Evolutionary conservation across 2,797 vertebrate species (phyloP).

Genomic region (Martes flavigula): DNA sequence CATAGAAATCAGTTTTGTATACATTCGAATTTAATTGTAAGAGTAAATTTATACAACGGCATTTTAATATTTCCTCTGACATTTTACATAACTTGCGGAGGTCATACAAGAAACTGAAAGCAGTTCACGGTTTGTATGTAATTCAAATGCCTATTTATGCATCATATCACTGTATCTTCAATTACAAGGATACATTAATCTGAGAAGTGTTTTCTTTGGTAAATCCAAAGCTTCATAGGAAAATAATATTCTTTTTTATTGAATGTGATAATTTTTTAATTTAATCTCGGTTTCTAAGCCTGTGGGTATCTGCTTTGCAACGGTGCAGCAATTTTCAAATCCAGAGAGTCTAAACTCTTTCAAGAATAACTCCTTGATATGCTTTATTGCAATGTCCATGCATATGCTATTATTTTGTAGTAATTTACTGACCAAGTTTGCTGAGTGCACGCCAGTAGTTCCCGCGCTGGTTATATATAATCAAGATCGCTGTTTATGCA

Average conservation of each 20-base stretch:
- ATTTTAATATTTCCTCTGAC: neutral
- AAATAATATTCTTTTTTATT: neutral
- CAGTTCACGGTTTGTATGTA: neutral
- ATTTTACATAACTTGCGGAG: neutral
- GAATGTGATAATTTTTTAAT: neutral
- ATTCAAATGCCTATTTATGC: neutral
- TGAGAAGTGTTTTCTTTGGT: constrained; percentile 1
- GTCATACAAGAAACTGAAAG: neutral
- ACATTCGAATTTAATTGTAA: neutral
- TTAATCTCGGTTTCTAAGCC: constrained; percentile 13
- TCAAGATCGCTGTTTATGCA: neutral
- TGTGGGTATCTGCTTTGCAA: neutral
- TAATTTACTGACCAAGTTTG: neutral
- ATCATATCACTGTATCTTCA: neutral
- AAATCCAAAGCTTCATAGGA: neutral
- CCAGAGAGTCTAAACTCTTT: neutral
- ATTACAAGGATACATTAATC: neutral
- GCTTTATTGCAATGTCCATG: neutral
- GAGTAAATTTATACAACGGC: neutral
- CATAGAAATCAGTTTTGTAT: neutral
- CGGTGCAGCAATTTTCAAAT: neutral
- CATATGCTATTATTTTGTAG: neutral
- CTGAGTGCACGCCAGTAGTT: neutral
- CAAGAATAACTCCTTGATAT: neutral
- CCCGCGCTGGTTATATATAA: neutral